Evolutionary conservation across 2,113 vertebrate species (phyloP), one percentile per base, ranked within the genome.

Genomic region (Stictonetta naevosa): DNA sequence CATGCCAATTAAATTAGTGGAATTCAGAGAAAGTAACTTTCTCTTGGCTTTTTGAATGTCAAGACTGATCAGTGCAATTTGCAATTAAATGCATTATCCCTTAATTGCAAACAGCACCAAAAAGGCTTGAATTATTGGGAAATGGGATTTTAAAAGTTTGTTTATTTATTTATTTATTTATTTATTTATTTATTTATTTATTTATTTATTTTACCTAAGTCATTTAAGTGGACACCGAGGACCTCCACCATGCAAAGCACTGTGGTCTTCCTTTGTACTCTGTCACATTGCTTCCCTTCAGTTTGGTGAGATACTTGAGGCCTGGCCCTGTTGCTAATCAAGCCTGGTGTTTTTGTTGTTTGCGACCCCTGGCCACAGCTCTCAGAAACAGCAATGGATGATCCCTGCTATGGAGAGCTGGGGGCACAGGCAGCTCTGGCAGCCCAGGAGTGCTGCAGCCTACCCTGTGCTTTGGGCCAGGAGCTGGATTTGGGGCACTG

Each of bases 211-310:
- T 83, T 44, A 76, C 36, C 31, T 50, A 21, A 71, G 64, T 40
- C 10, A 13, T 89, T 62, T 44, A 68, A 62, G 36, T 16, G 3
- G 48, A 15, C 63, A 53, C 6, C 25, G 50, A 68, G 17, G 7
- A 18, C 7, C 6, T 79, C 10, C 23, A 11, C 5, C 0, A 0
- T 17, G 48, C 21, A 53, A 34, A 53, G 18, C 1, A 8, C 17
- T 56, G n/a, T 20, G 6, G 11, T 10, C 15, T 86, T 86, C 9
- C 36, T 74, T 82, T 60, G 28, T 2, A 8, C 0, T 3, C 22
- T 6, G 7, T 18, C 44, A 23, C 0, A 0, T 10, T 75, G 67
- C 58, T 82, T 55, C 25, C 50, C 28, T 46, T 91, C 0, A 7
- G 1, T 46, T 75, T 53, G 59, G 8, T 26, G 38, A 21, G 52